These are phyloP conservation scores for Anastatus disparis DNA, from an alignment of 1,140 invertebrate genomes.

Conservation along the genomic window DNA sequence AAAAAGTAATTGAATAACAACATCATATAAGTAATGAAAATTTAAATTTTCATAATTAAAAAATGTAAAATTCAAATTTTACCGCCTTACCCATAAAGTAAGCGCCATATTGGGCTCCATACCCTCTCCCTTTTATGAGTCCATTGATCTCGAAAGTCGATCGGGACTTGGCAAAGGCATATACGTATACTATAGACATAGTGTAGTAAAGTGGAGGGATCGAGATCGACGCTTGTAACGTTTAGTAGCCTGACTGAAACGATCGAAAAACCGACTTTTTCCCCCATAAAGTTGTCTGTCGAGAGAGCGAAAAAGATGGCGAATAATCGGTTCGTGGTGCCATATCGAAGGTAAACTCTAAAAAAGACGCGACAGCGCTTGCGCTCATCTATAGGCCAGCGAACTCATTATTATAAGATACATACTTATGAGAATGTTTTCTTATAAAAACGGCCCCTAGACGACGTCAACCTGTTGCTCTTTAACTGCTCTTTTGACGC, in stretches of 20 bases:
- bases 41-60: too few species aligned
- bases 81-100: not conserved
- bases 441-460: not conserved
- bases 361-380: conserved; percentile 27
- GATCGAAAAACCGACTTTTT: too few species aligned
- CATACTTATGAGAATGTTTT: conserved; percentile 26
- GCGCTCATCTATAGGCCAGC: conserved; percentile 18
- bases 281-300: too few species aligned
- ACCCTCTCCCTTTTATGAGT: not conserved
- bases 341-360: not conserved
- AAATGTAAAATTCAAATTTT: conserved; percentile 11
- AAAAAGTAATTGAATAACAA: too few species aligned
- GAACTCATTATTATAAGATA: too few species aligned
- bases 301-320: conserved; percentile 20
- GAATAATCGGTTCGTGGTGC: conserved; percentile 9
- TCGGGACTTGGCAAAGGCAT: too few species aligned
- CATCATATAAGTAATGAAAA: too few species aligned
- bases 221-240: conserved; percentile 7
- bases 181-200: too few species aligned
- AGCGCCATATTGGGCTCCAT: not conserved
- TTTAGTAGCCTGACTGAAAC: too few species aligned
- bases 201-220: too few species aligned
- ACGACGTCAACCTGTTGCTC: conserved; percentile 33
- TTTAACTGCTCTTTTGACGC: not conserved
- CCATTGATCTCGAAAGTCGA: conserved; percentile 30